A percentile compares a stretch with the other conserved stretches of the same genome.
Conservation (phyloP, 2,888 invertebrate species). For the Oligia strigilis region DNA sequence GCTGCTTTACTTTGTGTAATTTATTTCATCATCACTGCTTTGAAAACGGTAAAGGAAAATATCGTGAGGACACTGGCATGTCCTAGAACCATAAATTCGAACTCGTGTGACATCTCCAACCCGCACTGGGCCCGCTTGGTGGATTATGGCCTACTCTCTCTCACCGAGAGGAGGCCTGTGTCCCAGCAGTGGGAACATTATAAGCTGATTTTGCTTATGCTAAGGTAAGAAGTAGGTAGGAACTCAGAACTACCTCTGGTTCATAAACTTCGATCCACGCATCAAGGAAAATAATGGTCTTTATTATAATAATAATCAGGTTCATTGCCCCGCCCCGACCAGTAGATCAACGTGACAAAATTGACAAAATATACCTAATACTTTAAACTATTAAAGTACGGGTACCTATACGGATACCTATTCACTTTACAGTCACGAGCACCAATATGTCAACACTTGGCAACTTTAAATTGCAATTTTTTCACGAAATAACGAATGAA, state of each 20-base stretch:
- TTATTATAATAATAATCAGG: conserved; percentile 18
- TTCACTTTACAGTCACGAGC: no score
- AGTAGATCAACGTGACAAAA: conserved; percentile 17
- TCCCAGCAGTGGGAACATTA: neutral
- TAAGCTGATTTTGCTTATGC: neutral
- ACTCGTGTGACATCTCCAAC: no score
- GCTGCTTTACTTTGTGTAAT: no score
- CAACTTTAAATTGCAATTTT: no score
- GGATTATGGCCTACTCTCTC: no score
- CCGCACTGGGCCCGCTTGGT: no score
- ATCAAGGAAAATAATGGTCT: conserved; percentile 29
- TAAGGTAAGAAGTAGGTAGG: neutral
- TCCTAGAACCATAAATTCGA: neutral
- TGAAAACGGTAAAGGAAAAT: neutral
- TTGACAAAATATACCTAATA: neutral
- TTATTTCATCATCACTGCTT: no score
- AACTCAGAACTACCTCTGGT: neutral
- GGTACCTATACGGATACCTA: no score
- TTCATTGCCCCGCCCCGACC: conserved; percentile 15
- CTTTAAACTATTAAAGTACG: neutral
- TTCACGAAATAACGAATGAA: no score
- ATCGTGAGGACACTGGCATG: neutral
- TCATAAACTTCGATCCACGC: conserved; percentile 14
- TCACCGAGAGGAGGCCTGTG: no score
- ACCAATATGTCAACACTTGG: no score